phyloP scores from a whole-genome alignment of 2,797 vertebrate genomes.

The Pagetopsis macropterus region DNA sequence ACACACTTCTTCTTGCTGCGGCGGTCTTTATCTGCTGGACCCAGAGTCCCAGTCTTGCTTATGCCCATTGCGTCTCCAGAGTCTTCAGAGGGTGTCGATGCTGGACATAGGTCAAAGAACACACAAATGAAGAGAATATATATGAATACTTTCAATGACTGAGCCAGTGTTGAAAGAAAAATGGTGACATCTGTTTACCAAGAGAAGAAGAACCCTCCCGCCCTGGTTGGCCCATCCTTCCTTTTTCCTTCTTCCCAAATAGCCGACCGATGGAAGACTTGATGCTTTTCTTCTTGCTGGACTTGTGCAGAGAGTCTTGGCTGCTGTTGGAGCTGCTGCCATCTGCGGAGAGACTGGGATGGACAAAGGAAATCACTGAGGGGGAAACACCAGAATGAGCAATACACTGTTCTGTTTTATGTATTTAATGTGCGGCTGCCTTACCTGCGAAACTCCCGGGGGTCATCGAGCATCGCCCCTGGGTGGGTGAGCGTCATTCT shows the following conservation, averaged over 20 bases:
- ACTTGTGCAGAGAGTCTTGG: conserved; percentile 91
- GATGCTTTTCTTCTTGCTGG: conserved; percentile 94
- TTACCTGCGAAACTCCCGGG: conserved; percentile 86
- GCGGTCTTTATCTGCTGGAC: conserved; percentile 91
- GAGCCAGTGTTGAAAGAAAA: conserved; percentile 19
- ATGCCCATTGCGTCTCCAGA: conserved; percentile 88
- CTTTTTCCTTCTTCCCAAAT: conserved; percentile 93
- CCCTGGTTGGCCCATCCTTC: conserved; percentile 87
- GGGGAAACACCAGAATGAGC: neutral
- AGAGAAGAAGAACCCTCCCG: conserved; percentile 86
- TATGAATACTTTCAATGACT: neutral
- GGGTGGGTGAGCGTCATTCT: conserved; percentile 91
- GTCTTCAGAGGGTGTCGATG: conserved; percentile 92
- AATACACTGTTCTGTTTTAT: neutral
- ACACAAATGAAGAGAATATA: neutral
- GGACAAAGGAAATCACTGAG: neutral
- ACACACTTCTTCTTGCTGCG: conserved; percentile 94
- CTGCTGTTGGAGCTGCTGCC: conserved; percentile 86
- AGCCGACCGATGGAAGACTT: conserved; percentile 92
- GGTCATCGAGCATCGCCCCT: conserved; percentile 87
- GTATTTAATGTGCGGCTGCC: neutral
- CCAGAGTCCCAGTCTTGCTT: conserved; percentile 87
- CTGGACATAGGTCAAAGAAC: conserved; percentile 66
- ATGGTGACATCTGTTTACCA: conserved; percentile 76
- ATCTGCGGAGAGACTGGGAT: conserved; percentile 79